Conservation (phyloP, 2,113 vertebrate genomes). For the Bombycilla garrulus region DNA sequence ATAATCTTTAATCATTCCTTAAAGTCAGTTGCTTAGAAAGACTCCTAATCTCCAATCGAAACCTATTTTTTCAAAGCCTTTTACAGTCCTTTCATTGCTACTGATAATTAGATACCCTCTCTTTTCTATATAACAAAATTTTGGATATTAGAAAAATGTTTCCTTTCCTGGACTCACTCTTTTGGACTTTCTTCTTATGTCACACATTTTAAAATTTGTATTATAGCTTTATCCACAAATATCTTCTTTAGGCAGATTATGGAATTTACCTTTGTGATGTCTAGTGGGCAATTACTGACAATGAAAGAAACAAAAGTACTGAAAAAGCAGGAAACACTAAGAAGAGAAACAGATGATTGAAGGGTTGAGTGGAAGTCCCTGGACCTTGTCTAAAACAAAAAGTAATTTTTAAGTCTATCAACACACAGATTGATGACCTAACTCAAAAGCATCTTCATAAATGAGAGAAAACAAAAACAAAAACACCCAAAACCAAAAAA, state of each 20-base stretch:
- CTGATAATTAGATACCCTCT: neutral
- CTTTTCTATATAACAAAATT: neutral
- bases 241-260: neutral
- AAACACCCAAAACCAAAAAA: too few species aligned
- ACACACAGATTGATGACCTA: neutral
- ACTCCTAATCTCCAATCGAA: neutral
- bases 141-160: neutral
- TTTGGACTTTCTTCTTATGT: neutral
- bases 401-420: neutral
- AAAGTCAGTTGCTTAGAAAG: neutral
- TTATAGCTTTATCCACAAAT: neutral
- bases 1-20: neutral
- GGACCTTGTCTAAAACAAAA: neutral
- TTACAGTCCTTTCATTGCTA: neutral
- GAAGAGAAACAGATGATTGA: neutral
- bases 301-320: neutral
- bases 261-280: neutral
- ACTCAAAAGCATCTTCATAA: neutral
- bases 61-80: neutral
- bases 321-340: neutral
- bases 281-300: neutral
- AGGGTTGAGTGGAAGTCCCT: accelerated
- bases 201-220: neutral
- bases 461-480: neutral
- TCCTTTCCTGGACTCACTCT: neutral